These are phyloP conservation scores for Osmerus mordax DNA, from an alignment of 2,113 vertebrate genomes.

Conservation along the genomic window DNA sequence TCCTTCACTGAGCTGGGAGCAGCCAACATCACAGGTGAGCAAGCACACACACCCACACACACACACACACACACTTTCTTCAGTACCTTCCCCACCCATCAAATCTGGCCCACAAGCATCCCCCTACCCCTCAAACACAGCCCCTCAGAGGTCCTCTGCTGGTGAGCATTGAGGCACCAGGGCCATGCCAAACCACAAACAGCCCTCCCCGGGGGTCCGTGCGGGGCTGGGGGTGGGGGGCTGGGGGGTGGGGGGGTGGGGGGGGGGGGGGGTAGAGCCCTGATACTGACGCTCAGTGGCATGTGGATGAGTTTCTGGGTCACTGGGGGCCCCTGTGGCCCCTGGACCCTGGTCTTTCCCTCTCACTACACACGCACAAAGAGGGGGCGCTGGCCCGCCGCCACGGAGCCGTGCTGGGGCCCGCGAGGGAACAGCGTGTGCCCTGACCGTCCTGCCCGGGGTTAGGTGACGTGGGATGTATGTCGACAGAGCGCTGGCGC, in stretches of 20 bases:
- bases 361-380: constrained; percentile 75
- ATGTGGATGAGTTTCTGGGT: constrained; percentile 75
- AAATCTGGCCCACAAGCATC: too few species aligned
- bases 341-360: constrained; percentile 65
- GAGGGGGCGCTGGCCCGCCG: constrained; percentile 53
- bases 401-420: constrained; percentile 54
- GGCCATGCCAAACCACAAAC: constrained; percentile 26
- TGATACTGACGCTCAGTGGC: constrained; percentile 67
- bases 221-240: constrained; percentile 50
- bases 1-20: constrained; percentile 83
- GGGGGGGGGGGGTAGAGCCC: constrained; percentile 56
- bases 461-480: constrained; percentile 34
- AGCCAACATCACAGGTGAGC: constrained; percentile 36
- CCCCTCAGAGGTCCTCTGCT: too few species aligned
- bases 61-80: neutral
- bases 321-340: constrained; percentile 68
- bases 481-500: constrained; percentile 12
- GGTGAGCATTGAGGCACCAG: too few species aligned
- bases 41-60: neutral
- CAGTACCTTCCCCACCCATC: too few species aligned
- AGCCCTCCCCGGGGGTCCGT: constrained; percentile 38
- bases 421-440: constrained; percentile 52
- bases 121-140: too few species aligned
- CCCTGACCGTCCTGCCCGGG: constrained; percentile 40
- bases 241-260: constrained; percentile 51